phyloP scores from a whole-genome alignment of 2,888 invertebrate species.

The Branchellion lobata region DNA sequence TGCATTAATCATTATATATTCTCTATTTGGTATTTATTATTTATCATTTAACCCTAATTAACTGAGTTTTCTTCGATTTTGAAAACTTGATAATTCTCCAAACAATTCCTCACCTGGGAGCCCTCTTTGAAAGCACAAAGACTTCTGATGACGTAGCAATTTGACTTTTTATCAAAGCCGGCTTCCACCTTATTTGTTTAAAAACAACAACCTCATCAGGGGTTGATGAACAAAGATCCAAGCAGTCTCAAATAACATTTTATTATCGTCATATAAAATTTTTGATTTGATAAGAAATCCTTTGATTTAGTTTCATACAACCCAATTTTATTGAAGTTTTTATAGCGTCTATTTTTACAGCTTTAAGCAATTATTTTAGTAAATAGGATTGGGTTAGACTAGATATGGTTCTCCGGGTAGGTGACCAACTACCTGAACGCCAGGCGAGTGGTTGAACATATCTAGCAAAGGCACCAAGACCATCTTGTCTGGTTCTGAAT shows the following conservation, averaged over 20 bases:
- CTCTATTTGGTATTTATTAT: no score
- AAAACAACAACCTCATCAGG: neutral
- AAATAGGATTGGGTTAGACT: no score
- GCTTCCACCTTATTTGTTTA: constrained; percentile 56
- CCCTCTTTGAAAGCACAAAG: neutral
- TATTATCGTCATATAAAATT: neutral
- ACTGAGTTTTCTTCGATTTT: no score
- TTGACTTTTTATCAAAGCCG: constrained; percentile 58
- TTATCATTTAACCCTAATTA: no score
- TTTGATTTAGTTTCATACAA: neutral
- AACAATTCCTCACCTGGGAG: constrained; percentile 60
- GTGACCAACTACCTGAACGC: constrained; percentile 56
- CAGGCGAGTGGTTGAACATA: constrained; percentile 79
- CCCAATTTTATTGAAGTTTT: no score
- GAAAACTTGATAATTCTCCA: no score
- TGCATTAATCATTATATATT: no score
- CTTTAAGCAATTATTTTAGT: no score
- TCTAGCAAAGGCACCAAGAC: constrained; percentile 85
- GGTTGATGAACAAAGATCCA: constrained; percentile 1
- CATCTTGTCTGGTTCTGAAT: constrained; percentile 60
- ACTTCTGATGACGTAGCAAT: constrained; percentile 67
- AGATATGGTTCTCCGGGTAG: no score
- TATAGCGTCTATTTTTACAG: no score
- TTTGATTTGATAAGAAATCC: neutral
- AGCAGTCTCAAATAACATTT: neutral